Conservation (phyloP, 2,888 invertebrate species). For the Nomada hirtipes region DNA sequence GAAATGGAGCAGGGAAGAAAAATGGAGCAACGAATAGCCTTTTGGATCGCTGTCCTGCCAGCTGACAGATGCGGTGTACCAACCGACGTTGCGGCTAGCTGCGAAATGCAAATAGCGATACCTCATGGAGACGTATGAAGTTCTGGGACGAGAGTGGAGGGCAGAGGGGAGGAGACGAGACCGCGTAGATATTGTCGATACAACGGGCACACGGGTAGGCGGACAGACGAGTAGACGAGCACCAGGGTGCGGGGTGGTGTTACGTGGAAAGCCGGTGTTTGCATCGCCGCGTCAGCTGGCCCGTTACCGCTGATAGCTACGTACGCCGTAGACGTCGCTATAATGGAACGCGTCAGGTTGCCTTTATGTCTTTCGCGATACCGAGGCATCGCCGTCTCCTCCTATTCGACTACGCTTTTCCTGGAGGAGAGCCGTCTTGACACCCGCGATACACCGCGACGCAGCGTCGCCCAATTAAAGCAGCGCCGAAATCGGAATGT, state of each 20-base stretch:
- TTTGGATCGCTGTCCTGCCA: background rate
- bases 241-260: background rate
- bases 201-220: conserved; percentile 14
- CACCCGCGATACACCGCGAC: background rate
- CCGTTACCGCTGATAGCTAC: conserved; percentile 74
- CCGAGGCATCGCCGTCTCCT: conserved; percentile 32
- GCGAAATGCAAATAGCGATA: conserved; percentile 63
- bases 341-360: conserved; percentile 81
- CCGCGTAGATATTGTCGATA: background rate
- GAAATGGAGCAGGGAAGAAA: background rate
- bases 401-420: conserved; percentile 42
- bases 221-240: background rate
- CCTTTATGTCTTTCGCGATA: conserved; percentile 77
- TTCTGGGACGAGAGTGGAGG: conserved; percentile 24
- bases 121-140: conserved; percentile 46
- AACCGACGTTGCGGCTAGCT: conserved; percentile 34
- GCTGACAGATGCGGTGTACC: background rate
- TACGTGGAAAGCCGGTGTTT: conserved; percentile 50
- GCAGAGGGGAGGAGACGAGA: background rate
- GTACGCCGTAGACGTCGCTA: conserved; percentile 75
- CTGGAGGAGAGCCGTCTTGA: conserved; percentile 34
- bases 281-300: conserved; percentile 77
- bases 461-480: conserved; percentile 45
- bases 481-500: background rate
- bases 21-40: background rate